Evolutionary conservation across 2,888 invertebrate species (phyloP), one percentile per base, ranked within the genome.

Genomic region (Euplagia quadripunctaria): DNA sequence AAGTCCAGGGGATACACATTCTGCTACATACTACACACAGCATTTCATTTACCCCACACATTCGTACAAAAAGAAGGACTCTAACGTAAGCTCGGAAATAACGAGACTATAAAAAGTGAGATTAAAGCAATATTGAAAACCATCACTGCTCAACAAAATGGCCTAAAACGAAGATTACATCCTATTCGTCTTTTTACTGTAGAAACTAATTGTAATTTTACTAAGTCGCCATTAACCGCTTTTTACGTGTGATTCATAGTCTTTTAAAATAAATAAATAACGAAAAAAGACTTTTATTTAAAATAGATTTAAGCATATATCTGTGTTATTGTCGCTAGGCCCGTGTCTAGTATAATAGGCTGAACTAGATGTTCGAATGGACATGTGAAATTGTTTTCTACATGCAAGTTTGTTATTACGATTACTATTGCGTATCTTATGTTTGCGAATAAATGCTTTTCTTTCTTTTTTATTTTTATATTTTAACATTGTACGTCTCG

Each of bases 21-120:
- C 92, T 3, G 81, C 89, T 12, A 89, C 90, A 7, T 96, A 95
- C 83, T 96, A 96, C 79, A 89, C 95, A 4, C 95, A 95, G 78
- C 95, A 96, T 79, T 93, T 95, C 75, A 89, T 95, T 61, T 95
- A 96, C 73, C 96, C 96, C 16, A 94, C 96, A 52, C 93, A 94
- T 79, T 93, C 96, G 16, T 94, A 94, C 84, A 92, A 96, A 90
- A 94, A 94, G 85, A 94, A 96, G 91, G 94, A 96, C 83, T 85
- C 96, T 88, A 89, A 96, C 94, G 87, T 97, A 94, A 97, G 97
- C 89, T 97, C 97, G 72, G 97, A 97, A 94, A 97, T 97, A 83
- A 97, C 97, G 74, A 96, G 97, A 84, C 95, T 97, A 87, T 97
- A 85, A 85, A 73, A 52, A 77, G 79, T 77, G 79, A 81, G 77